Evolutionary conservation across 2,113 vertebrate genomes (phyloP), one percentile per base, ranked within the genome.

Genomic region (Stictonetta naevosa): DNA sequence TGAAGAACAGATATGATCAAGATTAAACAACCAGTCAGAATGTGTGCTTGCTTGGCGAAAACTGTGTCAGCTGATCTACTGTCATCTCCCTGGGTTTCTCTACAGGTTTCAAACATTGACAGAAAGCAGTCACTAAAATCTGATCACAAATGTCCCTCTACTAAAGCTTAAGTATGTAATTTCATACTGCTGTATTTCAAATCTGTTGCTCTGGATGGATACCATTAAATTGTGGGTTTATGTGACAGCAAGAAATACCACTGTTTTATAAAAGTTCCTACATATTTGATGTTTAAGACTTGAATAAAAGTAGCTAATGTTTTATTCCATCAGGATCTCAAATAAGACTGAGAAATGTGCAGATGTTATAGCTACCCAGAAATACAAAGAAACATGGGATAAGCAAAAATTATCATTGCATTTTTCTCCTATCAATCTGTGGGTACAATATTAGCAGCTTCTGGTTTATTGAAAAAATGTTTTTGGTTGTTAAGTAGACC

Each of bases 191-290:
- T 23, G 48, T 3, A 48, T 69, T 80, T 83, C 33, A 28, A 40
- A 58, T 63, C 62, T 52, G 13, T 53, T 88, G 75, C 50, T 48
- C 63, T 83, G 23, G 13, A 80, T 19, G 82, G 19, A n/a, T 53
- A 60, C 7, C 36, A 38, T 19, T 42, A 53, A 42, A 74, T 31
- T 46, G 38, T 31, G 40, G 46, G 55, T 58, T 63, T 52, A 40
- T 1, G 9, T 0, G 0, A 93, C 28, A 76, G 29, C 21, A 90
- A 80, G 50, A 88, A 83, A 69, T 56, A 73, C 3, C 0, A 0
- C 21, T 68, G 46, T 13, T 92, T 48, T 56, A 60, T 48, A n/a
- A 11, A 67, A 69, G 21, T n/a, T 66, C n/a, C 36, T 67, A 84
- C 4, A 76, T 76, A 90, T 48, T 29, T 17, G 8, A 40, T 48